Evolutionary conservation across 2,113 vertebrate genomes (phyloP).

Genomic region (Terrapene triunguis): DNA sequence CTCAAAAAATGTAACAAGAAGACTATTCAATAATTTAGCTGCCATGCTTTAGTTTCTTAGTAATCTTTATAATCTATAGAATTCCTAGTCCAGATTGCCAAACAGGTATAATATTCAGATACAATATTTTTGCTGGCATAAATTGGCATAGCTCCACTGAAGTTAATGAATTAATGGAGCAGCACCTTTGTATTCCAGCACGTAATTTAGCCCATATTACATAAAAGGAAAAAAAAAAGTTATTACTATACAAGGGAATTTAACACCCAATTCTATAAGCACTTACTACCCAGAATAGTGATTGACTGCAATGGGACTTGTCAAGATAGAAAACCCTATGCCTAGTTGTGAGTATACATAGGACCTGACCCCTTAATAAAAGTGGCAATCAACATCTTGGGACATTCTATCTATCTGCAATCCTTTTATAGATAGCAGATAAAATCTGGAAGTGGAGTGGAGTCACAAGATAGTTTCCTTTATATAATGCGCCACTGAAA

Average conservation of each 20-base stretch:
- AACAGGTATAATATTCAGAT: conserved; percentile 20
- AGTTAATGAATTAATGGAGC: neutral
- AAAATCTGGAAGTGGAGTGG: conserved; percentile 25
- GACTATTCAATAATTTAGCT: neutral
- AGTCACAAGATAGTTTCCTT: neutral
- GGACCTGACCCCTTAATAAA: neutral
- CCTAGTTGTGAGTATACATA: neutral
- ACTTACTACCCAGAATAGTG: neutral
- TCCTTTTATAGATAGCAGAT: neutral
- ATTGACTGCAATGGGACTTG: neutral
- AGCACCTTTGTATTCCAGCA: conserved; percentile 22
- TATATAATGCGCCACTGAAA: neutral
- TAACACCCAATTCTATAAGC: neutral
- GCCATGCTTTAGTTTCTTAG: neutral
- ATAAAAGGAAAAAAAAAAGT: conserved; percentile 24
- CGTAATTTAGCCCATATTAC: conserved; percentile 28
- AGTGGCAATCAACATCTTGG: conserved; percentile 15
- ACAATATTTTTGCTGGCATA: conserved; percentile 4
- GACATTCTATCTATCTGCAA: rapidly evolving
- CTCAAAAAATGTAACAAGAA: neutral
- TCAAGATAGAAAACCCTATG: neutral
- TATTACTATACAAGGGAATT: neutral
- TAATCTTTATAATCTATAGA: conserved; percentile 8
- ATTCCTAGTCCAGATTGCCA: conserved; percentile 2
- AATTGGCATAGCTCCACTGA: neutral